Evolutionary conservation across 2,797 vertebrate species (phyloP).

Genomic region (Nannoperca obscura): DNA sequence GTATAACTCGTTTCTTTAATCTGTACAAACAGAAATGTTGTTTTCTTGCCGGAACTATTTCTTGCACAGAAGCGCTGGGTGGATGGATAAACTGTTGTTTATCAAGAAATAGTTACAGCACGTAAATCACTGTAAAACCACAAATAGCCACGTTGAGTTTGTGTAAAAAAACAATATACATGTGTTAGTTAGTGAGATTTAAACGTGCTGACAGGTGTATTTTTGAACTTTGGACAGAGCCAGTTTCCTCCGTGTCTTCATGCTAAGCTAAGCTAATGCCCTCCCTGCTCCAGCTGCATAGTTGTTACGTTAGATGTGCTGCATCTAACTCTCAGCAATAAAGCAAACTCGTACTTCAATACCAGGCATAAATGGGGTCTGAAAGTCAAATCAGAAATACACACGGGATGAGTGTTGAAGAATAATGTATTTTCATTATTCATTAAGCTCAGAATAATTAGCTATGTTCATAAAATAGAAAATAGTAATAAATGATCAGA

Average conservation of each 20-base stretch:
- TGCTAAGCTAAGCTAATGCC: background rate
- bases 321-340: background rate
- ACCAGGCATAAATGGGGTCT: background rate
- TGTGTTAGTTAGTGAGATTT: background rate
- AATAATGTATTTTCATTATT: background rate
- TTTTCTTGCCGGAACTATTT: background rate
- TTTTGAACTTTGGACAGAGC: background rate
- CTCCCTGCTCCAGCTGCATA: background rate
- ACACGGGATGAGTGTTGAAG: background rate
- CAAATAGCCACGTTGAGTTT: background rate
- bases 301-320: too few relatives aligned
- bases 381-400: background rate
- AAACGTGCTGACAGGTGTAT: background rate
- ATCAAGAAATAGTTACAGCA: background rate
- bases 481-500: background rate
- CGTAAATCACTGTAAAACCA: background rate
- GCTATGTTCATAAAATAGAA: background rate
- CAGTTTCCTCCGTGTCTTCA: background rate
- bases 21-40: background rate
- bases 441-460: background rate
- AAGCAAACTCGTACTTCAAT: background rate
- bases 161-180: too few relatives aligned
- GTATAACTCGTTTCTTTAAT: background rate
- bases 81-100: background rate
- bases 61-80: background rate